Conservation (phyloP, 2,888 invertebrate species). For the Aricia artaxerxes region DNA sequence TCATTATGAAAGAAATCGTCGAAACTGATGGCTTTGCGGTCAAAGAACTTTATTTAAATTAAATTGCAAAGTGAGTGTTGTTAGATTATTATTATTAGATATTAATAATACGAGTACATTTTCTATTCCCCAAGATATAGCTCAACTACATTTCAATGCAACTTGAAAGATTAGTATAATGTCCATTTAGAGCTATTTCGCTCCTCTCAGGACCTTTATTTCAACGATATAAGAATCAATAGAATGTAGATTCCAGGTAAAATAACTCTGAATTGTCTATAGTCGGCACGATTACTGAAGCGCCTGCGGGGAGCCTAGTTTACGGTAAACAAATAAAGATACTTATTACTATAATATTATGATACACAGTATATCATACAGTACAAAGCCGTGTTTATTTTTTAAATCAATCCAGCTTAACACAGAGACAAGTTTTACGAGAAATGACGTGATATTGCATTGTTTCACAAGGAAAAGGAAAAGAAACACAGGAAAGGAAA, state of each 20-base stretch:
- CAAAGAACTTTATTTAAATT: constrained; percentile 8
- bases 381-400: neutral
- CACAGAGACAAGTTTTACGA: neutral
- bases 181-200: neutral
- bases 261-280: neutral
- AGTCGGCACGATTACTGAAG: neutral
- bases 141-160: neutral
- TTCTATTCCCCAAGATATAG: neutral
- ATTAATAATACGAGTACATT: neutral
- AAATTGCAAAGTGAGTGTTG: neutral
- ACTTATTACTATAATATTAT: neutral
- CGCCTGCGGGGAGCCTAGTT: neutral
- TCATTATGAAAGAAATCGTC: constrained; percentile 17
- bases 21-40: constrained; percentile 22
- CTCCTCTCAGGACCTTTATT: neutral
- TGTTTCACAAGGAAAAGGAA: too few species aligned
- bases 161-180: neutral
- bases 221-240: neutral
- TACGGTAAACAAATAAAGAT: neutral
- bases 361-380: neutral
- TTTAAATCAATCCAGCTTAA: neutral
- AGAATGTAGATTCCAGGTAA: neutral
- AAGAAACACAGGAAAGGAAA: too few species aligned
- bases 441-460: neutral
- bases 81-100: constrained; percentile 13